Base-by-base conservation (phyloP, 1,140 invertebrate genomes). In the Drosophila elegans region DNA sequence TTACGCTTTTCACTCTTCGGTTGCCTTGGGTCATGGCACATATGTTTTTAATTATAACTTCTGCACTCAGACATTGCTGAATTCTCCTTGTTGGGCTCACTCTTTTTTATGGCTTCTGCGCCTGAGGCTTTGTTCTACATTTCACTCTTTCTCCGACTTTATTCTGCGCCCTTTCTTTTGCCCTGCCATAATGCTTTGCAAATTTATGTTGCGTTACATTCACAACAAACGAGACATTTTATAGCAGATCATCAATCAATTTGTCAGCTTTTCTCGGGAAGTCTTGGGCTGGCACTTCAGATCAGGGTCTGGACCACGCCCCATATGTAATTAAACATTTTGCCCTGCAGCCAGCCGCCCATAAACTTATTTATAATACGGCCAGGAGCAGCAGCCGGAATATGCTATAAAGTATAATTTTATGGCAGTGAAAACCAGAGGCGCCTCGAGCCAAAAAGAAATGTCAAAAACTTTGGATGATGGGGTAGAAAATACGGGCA, bases 201-300 rank as follows among this genome's bases (percentile, higher is more conserved):
- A 89, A 89, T 89, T 89, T 89, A 89, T 89, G 84, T 89, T 80
- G 84, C 84, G 80, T 89, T 89, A 84, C 80, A 89, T 89, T 90
- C 83, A 78, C 84, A 80, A 55, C 84, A 89, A 89, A 89, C 84
- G 84, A 89, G 84, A 89, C 84, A 89, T 89, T 89, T 89, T 89
- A 89, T 89, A 89, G 84, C 84, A 89, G 85, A 84, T 89, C 84
- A 89, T 89, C 84, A 89, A 89, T 89, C 84, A 89, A 89, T 89
- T 89, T 89, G 84, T 89, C 85, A 80, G 80, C 73, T 78, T 41
- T 13, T 56, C 74, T 41, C 38, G 76, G 61, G 39, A 85, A 60
- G 66, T 44, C 32, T 21, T 21, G 32, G 71, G 51, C 59, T 27
- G 45, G 39, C 9, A 21, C 12, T 48, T 34, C 21, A 25, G 13